These are phyloP conservation scores for Boulengeromyrus knoepffleri DNA, from an alignment of 2,113 vertebrate genomes.

Conservation along the genomic window DNA sequence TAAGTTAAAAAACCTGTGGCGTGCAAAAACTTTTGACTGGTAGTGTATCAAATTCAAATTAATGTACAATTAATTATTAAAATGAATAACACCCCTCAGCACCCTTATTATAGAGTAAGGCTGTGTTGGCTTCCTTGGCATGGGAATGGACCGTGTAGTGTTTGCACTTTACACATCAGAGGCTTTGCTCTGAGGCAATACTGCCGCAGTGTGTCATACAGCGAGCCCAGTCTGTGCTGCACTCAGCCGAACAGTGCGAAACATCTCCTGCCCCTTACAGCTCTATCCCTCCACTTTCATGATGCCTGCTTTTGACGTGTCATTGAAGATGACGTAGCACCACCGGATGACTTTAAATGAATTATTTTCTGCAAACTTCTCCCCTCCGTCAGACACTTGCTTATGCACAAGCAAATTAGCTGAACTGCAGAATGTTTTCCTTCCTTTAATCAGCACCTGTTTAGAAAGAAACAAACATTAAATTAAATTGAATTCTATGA, in stretches of 20 bases:
- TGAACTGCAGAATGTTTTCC: background rate
- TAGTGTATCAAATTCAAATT: background rate
- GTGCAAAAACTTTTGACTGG: too few relatives aligned
- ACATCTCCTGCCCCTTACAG: background rate
- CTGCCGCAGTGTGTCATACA: background rate
- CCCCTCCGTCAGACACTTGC: background rate
- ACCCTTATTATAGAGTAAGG: background rate
- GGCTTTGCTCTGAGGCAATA: background rate
- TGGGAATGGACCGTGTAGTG: background rate
- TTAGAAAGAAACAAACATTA: background rate
- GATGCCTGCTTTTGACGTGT: background rate
- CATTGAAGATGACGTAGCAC: background rate
- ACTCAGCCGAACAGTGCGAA: slow-evolving; percentile 7
- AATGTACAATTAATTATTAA: background rate
- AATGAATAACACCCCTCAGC: background rate
- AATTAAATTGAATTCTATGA: background rate
- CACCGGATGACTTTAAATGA: background rate
- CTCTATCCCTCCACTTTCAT: background rate
- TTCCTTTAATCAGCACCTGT: background rate
- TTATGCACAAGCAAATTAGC: background rate
- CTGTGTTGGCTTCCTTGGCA: background rate
- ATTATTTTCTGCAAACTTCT: slow-evolving; percentile 1
- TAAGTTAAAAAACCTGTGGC: too few relatives aligned
- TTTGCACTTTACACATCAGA: background rate
- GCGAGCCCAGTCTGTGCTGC: background rate